Evolutionary conservation across 2,888 invertebrate species (phyloP).

Genomic region (Melolontha melolontha): DNA sequence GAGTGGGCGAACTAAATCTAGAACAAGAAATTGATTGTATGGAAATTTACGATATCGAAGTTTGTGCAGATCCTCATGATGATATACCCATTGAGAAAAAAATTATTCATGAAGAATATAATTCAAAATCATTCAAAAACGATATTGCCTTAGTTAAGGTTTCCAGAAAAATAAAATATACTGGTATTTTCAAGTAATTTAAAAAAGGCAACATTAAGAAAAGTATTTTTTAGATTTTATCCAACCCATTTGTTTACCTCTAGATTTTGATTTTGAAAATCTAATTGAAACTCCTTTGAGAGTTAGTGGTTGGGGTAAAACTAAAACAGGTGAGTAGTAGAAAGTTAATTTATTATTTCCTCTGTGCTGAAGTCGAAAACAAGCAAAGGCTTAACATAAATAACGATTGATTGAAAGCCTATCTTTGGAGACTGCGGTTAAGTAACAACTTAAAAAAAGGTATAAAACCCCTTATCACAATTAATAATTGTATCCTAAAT

Average conservation of each 20-base stretch:
- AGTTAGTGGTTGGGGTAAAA: conserved; percentile 82
- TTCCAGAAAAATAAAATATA: conserved; percentile 52
- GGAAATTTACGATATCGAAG: conserved; percentile 44
- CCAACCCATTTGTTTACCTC: conserved; percentile 59
- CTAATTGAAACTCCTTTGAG: conserved; percentile 64
- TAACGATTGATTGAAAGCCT: no score
- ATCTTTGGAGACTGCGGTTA: no score
- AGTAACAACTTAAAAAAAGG: no score
- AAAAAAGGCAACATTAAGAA: neutral
- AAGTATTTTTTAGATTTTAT: conserved; percentile 55
- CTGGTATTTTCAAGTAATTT: conserved; percentile 48
- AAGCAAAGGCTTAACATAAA: no score
- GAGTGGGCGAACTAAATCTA: conserved; percentile 72
- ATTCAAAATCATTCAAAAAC: conserved; percentile 56
- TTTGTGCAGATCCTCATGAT: conserved; percentile 57
- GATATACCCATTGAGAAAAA: conserved; percentile 57
- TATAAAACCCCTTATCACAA: no score
- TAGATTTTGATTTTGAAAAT: conserved; percentile 36
- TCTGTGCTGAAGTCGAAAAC: no score
- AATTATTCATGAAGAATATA: conserved; percentile 58
- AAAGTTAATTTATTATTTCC: conserved; percentile 3
- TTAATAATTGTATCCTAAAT: no score
- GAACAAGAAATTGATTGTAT: conserved; percentile 66
- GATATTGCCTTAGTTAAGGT: conserved; percentile 63
- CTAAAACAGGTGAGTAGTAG: conserved; percentile 67